phyloP scores from a whole-genome alignment of 1,140 invertebrate species.

The Papilio aristodemus region DNA sequence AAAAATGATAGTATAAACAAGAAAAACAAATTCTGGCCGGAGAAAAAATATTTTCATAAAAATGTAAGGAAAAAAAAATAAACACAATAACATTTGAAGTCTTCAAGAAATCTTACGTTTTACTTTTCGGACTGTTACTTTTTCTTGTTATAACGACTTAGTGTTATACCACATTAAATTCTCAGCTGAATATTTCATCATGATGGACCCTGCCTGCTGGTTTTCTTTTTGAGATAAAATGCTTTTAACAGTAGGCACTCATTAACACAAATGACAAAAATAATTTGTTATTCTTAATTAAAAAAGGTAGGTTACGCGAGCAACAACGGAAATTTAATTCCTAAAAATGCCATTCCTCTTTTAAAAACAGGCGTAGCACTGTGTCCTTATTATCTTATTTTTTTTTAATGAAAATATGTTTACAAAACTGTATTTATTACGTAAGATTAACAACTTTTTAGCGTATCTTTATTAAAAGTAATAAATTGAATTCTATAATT shows the following conservation, averaged over 20 bases:
- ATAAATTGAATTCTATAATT: no score
- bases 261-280: conserved; percentile 30
- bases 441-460: no score
- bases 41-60: no score
- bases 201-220: neutral
- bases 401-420: neutral
- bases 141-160: neutral
- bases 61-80: no score
- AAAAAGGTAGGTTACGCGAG: conserved; percentile 7
- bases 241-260: conserved; percentile 23
- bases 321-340: conserved; percentile 16
- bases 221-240: conserved; percentile 21
- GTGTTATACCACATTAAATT: neutral
- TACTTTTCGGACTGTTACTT: neutral
- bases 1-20: no score
- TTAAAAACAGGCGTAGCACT: neutral
- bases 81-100: neutral
- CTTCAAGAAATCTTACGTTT: neutral
- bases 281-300: conserved; percentile 30
- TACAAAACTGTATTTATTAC: neutral
- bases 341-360: conserved; percentile 17
- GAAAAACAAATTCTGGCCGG: no score
- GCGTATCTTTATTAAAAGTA: no score
- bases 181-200: neutral
- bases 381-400: neutral